Conservation (phyloP, 2,113 vertebrate species). For the Conger conger region DNA sequence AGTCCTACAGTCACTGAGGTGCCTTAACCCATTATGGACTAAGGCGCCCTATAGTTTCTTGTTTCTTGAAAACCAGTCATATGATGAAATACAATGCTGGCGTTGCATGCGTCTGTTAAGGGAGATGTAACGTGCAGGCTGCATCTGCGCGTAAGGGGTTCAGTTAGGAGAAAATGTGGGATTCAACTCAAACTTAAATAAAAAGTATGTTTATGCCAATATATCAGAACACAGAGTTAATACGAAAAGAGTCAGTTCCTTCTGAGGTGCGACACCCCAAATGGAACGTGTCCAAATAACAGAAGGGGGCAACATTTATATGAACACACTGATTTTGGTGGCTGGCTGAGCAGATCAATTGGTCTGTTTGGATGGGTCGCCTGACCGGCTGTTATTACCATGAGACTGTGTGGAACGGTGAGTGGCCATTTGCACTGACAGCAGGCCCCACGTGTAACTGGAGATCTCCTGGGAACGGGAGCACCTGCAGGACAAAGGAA, state of each 20-base stretch:
- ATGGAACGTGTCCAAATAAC: not conserved
- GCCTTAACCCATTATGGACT: too few species aligned
- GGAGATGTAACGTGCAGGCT: too few species aligned
- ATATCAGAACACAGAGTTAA: not conserved
- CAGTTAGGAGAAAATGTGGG: not conserved
- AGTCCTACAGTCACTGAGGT: not conserved
- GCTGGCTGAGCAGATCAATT: not conserved
- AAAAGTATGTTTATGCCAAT: not conserved
- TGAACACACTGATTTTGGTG: not conserved
- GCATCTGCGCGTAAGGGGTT: too few species aligned
- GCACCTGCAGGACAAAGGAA: constrained; percentile 74
- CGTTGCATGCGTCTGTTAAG: too few species aligned
- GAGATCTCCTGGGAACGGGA: constrained; percentile 87
- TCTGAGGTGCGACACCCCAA: not conserved
- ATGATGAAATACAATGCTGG: too few species aligned
- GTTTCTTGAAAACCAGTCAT: too few species aligned
- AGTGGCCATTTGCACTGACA: constrained; percentile 87
- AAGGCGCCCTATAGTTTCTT: too few species aligned
- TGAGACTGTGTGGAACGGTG: constrained; percentile 63
- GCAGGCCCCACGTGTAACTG: constrained; percentile 89
- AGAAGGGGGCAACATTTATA: not conserved
- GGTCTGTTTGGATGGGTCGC: not conserved
- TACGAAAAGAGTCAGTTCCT: not conserved
- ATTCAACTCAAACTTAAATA: not conserved
- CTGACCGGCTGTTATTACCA: constrained; percentile 58